Conservation (phyloP, 2,888 invertebrate species). For the Bembecia ichneumoniformis region DNA sequence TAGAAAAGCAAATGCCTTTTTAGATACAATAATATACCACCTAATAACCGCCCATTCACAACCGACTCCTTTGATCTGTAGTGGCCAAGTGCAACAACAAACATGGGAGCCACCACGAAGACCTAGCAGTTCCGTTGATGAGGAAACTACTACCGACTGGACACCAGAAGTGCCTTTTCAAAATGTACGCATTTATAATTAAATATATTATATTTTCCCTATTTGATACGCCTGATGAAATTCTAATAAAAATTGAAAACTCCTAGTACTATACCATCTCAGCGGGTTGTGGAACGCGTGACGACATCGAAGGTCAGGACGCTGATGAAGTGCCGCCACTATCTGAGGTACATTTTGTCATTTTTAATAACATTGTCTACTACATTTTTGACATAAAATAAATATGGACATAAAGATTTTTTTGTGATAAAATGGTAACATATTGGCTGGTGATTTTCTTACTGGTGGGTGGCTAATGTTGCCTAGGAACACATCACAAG, state of each 20-base stretch:
- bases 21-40: too few species aligned
- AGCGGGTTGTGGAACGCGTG: slow-evolving; percentile 33
- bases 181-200: slow-evolving; percentile 73
- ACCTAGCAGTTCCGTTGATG: slow-evolving; percentile 76
- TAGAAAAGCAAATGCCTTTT: too few species aligned
- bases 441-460: too few species aligned
- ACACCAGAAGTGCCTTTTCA: slow-evolving; percentile 93
- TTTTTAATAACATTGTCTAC: background rate
- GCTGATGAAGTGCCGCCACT: slow-evolving; percentile 40
- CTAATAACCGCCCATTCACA: too few species aligned
- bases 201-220: background rate
- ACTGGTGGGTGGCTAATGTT: too few species aligned
- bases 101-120: slow-evolving; percentile 28
- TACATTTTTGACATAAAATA: too few species aligned
- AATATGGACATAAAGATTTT: too few species aligned
- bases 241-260: background rate
- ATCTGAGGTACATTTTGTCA: slow-evolving; percentile 28
- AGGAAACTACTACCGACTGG: slow-evolving; percentile 87
- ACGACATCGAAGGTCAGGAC: slow-evolving; percentile 31
- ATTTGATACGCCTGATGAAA: background rate
- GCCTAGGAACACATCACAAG: too few species aligned
- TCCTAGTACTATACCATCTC: slow-evolving; percentile 59
- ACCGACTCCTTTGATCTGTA: background rate
- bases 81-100: slow-evolving; percentile 12
- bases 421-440: too few species aligned